Evolutionary conservation across 2,797 vertebrate genomes (phyloP).

Genomic region (Menidia menidia): DNA sequence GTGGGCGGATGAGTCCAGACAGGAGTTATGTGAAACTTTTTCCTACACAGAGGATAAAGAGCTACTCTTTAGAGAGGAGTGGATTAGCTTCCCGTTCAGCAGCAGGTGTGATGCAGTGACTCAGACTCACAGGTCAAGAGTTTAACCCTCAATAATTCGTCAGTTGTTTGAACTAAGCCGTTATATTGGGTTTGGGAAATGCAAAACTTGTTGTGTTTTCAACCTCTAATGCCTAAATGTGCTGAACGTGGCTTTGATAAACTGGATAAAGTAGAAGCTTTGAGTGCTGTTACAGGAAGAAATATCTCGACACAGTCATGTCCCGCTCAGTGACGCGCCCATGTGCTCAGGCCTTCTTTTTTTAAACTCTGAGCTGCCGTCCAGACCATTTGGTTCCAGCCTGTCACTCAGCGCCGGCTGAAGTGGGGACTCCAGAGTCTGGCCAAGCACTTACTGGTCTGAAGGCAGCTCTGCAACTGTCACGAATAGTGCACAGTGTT

Average conservation of each 20-base stretch:
- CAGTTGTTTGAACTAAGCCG: neutral
- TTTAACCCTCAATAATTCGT: neutral
- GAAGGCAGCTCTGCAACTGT: constrained; percentile 30
- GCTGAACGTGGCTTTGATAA: too few relatives aligned
- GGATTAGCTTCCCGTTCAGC: constrained; percentile 47
- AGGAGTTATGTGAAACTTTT: constrained; percentile 22
- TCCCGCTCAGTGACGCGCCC: neutral
- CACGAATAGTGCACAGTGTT: constrained; percentile 31
- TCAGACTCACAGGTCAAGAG: constrained; percentile 8
- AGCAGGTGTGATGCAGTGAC: constrained; percentile 30
- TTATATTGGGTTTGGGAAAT: neutral
- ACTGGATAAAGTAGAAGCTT: neutral
- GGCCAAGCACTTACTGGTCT: neutral
- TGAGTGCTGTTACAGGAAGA: neutral
- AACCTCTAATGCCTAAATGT: too few relatives aligned
- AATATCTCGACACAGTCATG: neutral
- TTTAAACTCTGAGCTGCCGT: neutral
- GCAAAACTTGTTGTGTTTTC: neutral
- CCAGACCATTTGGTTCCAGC: constrained; percentile 10
- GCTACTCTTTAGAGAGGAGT: constrained; percentile 26
- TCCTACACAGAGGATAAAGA: neutral
- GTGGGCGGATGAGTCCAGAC: constrained; percentile 12
- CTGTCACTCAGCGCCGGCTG: constrained; percentile 16
- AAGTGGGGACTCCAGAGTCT: constrained; percentile 9
- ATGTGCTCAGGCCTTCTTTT: neutral